Evolutionary conservation across 2,888 invertebrate species (phyloP).

Genomic region (Micropterix aruncella): DNA sequence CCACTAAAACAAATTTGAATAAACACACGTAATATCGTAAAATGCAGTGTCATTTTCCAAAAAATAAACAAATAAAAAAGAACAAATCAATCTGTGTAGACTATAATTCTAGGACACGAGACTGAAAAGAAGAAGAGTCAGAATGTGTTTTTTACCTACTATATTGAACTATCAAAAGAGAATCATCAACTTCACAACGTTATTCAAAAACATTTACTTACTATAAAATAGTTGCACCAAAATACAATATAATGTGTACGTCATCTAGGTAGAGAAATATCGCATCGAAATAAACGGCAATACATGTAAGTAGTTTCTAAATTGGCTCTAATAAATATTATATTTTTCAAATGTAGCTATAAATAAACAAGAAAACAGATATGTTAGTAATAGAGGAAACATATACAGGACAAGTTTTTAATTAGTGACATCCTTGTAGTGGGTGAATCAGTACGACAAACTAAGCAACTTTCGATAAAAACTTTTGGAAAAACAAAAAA

Average conservation of each 20-base stretch:
- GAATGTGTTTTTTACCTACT: slow-evolving; percentile 7
- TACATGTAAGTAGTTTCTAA: too few species aligned
- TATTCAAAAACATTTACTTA: background rate
- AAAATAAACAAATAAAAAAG: background rate
- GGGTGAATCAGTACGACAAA: too few species aligned
- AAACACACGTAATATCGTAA: background rate
- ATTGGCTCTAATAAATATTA: too few species aligned
- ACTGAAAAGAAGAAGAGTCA: slow-evolving; percentile 1
- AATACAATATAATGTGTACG: background rate
- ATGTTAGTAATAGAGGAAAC: too few species aligned
- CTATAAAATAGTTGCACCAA: background rate
- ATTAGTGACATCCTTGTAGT: too few species aligned
- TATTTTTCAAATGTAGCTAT: too few species aligned
- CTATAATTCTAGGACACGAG: background rate
- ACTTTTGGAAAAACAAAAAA: too few species aligned
- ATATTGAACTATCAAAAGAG: slow-evolving; percentile 5
- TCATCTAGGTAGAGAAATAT: too few species aligned
- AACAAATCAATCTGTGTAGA: background rate
- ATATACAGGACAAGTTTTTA: too few species aligned
- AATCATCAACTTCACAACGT: slow-evolving; percentile 3
- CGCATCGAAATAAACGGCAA: too few species aligned
- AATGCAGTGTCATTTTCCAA: background rate
- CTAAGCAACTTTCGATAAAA: too few species aligned
- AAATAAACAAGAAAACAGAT: too few species aligned
- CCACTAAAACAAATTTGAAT: background rate